Conservation (phyloP, 2,113 vertebrate genomes). For the Emydocephalus ijimae region DNA sequence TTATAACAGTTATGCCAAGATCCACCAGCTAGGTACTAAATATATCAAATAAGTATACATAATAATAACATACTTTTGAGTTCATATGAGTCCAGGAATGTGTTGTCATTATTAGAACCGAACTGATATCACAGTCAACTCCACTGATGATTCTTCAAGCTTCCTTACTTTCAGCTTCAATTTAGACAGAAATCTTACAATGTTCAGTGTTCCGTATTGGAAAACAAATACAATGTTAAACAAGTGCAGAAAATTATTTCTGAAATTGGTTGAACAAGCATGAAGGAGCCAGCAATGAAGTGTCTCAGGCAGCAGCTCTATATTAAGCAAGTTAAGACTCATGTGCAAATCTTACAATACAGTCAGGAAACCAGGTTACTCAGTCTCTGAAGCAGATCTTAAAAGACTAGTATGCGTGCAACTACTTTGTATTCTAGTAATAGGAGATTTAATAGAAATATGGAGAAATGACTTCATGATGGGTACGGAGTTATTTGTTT, state of each 20-base stretch:
- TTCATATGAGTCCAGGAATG: neutral
- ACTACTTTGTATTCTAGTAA: neutral
- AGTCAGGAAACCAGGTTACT: neutral
- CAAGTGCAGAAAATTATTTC: neutral
- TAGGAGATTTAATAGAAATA: neutral
- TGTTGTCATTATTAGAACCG: neutral
- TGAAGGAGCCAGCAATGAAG: neutral
- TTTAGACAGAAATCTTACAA: neutral
- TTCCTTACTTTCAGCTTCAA: neutral
- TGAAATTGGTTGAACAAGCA: neutral
- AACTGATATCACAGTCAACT: neutral
- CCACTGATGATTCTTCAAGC: neutral
- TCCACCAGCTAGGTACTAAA: neutral
- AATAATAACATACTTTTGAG: neutral
- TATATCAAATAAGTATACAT: neutral
- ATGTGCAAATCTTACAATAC: neutral
- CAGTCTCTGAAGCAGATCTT: neutral
- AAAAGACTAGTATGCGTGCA: neutral
- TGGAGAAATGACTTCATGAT: neutral
- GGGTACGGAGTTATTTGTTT: neutral
- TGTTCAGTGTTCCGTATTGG: neutral
- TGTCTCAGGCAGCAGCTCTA: neutral
- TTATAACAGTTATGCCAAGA: neutral
- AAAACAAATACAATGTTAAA: neutral
- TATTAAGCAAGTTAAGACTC: neutral